Base-by-base conservation (phyloP, 2,113 vertebrate genomes). In the Shinisaurus crocodilurus region DNA sequence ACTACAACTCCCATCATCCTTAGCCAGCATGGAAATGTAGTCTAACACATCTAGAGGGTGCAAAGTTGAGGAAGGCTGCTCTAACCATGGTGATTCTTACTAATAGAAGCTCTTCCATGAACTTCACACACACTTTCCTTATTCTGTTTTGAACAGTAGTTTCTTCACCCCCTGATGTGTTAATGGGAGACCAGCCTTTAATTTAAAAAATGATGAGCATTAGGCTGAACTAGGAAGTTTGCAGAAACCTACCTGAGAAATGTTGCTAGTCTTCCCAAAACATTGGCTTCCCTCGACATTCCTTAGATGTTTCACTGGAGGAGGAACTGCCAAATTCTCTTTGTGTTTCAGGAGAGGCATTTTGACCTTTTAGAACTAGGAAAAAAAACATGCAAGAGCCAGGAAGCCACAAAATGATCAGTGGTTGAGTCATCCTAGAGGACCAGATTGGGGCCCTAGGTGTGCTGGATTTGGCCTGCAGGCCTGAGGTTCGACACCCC, bases 301-400 rank as follows among this genome's bases (percentile, higher is more conserved):
- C 37, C 60, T 40, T 54, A 77, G 15, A 32, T 77, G 15, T 60
- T 75, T 54, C 48, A 77, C 27, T 45, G 77, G 74, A 75, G 40
- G 37, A 43, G 40, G 40, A 13, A 63, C 23, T 34, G 45, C 29
- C 57, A 79, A 65, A 79, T 88, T 67, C 40, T 79, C 74, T 79
- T 79, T 79, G 54, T 65, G 45, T 87, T 45, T 87, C 74, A 65
- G n/a, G n/a, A n/a, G n/a, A n/a, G n/a, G n/a, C n/a, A n/a, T n/a
- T n/a, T n/a, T n/a, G n/a, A n/a, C n/a, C n/a, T n/a, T n/a, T n/a
- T n/a, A n/a, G n/a, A n/a, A n/a, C n/a, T n/a, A n/a, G n/a, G n/a
- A n/a, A n/a, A n/a, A n/a, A n/a, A n/a, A n/a, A n/a, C n/a, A n/a
- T n/a, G n/a, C n/a, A n/a, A n/a, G n/a, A n/a, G n/a, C n/a, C n/a